Percentiles rank a stretch among this genome's conserved stretches.
Evolutionary conservation across 2,888 invertebrate species (phyloP).

Genomic region (Parascotia fuliginaria): DNA sequence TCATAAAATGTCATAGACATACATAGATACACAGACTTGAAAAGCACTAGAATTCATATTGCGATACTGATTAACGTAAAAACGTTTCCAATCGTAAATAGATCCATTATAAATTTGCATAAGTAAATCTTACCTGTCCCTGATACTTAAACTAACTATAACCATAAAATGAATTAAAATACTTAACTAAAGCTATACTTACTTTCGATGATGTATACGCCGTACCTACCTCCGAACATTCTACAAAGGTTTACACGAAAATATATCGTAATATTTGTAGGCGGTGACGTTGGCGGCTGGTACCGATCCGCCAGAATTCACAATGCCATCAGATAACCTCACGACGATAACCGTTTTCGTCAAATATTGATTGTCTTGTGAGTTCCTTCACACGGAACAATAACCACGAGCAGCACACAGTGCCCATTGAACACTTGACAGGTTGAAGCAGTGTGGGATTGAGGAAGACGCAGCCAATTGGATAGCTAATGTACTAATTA

Average conservation of each 20-base stretch:
- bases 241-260: conserved; percentile 50
- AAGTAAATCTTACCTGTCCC: conserved; percentile 25
- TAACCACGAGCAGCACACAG: conserved; percentile 33
- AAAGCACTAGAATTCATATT: conserved; percentile 3
- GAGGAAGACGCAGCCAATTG: conserved; percentile 45
- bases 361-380: conserved; percentile 63
- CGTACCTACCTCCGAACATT: conserved; percentile 35
- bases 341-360: conserved; percentile 59
- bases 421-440: conserved; percentile 31
- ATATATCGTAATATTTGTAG: conserved; percentile 56
- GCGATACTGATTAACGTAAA: conserved; percentile 14
- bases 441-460: conserved; percentile 47
- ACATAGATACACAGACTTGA: conserved; percentile 1
- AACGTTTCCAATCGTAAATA: conserved; percentile 23
- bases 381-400: conserved; percentile 41
- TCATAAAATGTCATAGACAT: background rate
- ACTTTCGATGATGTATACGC: conserved; percentile 27
- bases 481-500: conserved; percentile 52
- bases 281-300: conserved; percentile 71
- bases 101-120: conserved; percentile 20
- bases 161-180: conserved; percentile 31
- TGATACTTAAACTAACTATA: conserved; percentile 28
- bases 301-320: conserved; percentile 67
- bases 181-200: conserved; percentile 15
- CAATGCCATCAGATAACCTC: conserved; percentile 70